Evolutionary conservation across 2,888 invertebrate species (phyloP).

Genomic region (Agonopterix arenella): DNA sequence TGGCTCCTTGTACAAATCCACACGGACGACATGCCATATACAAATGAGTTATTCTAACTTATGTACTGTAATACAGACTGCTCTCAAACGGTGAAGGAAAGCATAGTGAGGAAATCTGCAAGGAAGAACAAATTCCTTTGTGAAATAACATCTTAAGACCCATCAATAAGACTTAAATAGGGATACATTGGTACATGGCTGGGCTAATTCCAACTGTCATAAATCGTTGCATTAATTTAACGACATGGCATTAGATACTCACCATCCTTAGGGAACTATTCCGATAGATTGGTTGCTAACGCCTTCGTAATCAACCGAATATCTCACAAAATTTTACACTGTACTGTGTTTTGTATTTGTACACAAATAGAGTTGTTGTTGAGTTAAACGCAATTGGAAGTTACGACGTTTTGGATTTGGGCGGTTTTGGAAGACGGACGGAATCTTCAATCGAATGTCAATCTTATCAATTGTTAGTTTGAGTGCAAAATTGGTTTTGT

Average conservation of each 20-base stretch:
- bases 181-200: constrained; percentile 25
- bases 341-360: neutral
- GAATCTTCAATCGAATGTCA: constrained; percentile 37
- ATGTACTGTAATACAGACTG: too few species aligned
- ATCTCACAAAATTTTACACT: constrained; percentile 4
- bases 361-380: neutral
- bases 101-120: too few species aligned
- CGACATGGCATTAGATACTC: constrained; percentile 66
- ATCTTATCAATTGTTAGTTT: constrained; percentile 43
- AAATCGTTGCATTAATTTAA: constrained; percentile 75
- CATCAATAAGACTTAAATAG: constrained; percentile 38
- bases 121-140: too few species aligned
- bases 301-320: constrained; percentile 16
- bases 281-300: constrained; percentile 76
- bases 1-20: too few species aligned
- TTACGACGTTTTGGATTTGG: constrained; percentile 4
- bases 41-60: too few species aligned
- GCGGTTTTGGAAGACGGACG: constrained; percentile 11
- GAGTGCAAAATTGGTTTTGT: constrained; percentile 25
- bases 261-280: constrained; percentile 76
- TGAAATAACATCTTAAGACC: constrained; percentile 6
- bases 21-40: too few species aligned
- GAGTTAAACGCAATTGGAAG: neutral
- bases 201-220: constrained; percentile 66
- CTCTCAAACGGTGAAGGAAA: too few species aligned